Conservation (phyloP, 2,113 vertebrate genomes). For the Madoqua kirkii region DNA sequence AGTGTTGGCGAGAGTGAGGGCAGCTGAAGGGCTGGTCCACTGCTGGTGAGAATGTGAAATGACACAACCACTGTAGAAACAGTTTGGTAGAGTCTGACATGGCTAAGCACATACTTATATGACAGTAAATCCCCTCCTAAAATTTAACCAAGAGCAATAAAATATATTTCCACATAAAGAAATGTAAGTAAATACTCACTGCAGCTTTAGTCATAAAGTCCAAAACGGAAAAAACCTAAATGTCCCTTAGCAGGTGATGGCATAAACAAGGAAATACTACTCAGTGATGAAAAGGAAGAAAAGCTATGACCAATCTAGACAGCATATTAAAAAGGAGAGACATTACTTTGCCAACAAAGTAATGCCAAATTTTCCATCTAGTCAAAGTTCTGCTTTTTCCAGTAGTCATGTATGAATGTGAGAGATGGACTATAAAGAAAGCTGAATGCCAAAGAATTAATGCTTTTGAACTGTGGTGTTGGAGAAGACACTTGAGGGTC, state of each 20-base stretch:
- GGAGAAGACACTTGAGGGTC: neutral
- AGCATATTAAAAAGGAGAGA: neutral
- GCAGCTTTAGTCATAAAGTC: neutral
- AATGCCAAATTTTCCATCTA: neutral
- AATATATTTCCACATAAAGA: neutral
- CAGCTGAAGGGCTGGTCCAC: neutral
- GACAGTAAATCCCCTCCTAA: neutral
- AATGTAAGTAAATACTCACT: neutral
- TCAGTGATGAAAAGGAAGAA: neutral
- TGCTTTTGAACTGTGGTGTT: neutral
- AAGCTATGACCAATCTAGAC: neutral
- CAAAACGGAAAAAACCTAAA: neutral
- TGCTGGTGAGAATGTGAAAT: neutral
- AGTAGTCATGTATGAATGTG: neutral
- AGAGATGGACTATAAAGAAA: neutral
- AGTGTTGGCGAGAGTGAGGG: neutral
- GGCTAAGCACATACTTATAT: neutral
- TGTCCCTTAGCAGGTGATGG: neutral
- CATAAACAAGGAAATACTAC: neutral
- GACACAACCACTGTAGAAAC: neutral
- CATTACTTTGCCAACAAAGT: neutral
- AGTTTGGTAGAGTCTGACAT: neutral
- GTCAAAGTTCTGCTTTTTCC: neutral
- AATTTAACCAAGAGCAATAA: neutral
- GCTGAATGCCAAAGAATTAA: neutral